Evolutionary conservation across 2,888 invertebrate species (phyloP), one percentile per base, ranked within the genome.

Genomic region (Oscheius onirici): DNA sequence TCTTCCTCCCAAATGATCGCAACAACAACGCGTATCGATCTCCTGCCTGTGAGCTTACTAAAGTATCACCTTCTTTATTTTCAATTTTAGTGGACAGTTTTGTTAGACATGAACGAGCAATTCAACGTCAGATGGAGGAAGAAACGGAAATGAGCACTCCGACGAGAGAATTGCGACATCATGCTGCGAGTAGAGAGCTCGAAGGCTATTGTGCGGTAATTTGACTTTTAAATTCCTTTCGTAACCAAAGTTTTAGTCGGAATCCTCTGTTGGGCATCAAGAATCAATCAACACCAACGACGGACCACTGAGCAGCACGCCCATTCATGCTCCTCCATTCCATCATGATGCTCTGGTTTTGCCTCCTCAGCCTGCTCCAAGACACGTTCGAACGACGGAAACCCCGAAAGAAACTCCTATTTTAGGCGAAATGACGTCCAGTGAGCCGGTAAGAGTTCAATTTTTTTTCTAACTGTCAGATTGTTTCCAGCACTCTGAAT

Each of bases 61-160:
- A 8, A 6, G 1, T 26, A 10, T 46, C 13, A 20, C 28, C 22
- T 58, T 10, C 11, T n/a, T 20, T 17, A 58, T 40, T 17, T 40
- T 43, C 24, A 3, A n/a, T 44, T 24, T 1, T 24, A 44, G 44
- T 61, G 26, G 17, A 15, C 3, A 63, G 63, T 28, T 63, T 63
- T 34, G 28, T 63, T 6, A 13, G 63, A 24, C 24, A 63, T 28
- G 63, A 63, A 26, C 26, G 28, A 5, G 63, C 10, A 8, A 24
- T 24, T 8, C 22, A 44, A 46, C 1, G 22, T 1, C 43, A 44
- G 43, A 34, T 46, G 24, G 49, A 2, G 13, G 28, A 26, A 24
- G 49, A 63, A 15, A 63, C 46, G 44, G 34, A 15, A n/a, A 13
- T 49, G 26, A 63, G 63, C 46, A 63, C 63, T 13, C 63, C 63